phyloP scores from a whole-genome alignment of 2,113 vertebrate genomes.

The Elaphurus davidianus region DNA sequence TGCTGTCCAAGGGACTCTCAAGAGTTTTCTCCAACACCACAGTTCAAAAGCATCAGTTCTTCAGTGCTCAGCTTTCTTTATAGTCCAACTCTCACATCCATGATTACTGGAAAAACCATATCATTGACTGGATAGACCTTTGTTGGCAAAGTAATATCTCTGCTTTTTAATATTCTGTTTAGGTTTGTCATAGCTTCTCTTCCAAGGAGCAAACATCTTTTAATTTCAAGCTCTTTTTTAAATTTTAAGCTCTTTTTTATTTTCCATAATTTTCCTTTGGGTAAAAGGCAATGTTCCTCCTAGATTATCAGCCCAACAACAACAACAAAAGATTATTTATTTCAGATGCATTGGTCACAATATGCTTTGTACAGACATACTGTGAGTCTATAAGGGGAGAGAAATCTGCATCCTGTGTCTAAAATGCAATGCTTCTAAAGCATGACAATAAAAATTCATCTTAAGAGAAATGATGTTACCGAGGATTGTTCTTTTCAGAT shows the following conservation, averaged over 20 bases:
- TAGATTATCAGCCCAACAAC: not conserved
- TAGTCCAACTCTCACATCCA: not conserved
- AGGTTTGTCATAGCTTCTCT: not conserved
- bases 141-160: not conserved
- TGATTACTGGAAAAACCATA: not conserved
- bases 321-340: not conserved
- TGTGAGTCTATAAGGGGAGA: not conserved
- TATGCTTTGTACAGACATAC: not conserved
- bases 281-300: not conserved
- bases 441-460: not conserved
- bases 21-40: not conserved
- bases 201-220: not conserved
- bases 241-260: not conserved
- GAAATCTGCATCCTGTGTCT: not conserved
- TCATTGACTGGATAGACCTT: not conserved
- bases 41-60: not conserved
- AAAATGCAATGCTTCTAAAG: not conserved
- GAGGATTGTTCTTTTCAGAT: not conserved
- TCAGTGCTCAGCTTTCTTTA: not conserved
- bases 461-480: not conserved
- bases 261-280: constrained; percentile 40
- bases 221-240: not conserved
- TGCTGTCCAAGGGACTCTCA: not conserved
- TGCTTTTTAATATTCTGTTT: not conserved
- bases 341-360: not conserved